phyloP scores from a whole-genome alignment of 2,797 vertebrate species.

The Helicolenus hilgendorfi region DNA sequence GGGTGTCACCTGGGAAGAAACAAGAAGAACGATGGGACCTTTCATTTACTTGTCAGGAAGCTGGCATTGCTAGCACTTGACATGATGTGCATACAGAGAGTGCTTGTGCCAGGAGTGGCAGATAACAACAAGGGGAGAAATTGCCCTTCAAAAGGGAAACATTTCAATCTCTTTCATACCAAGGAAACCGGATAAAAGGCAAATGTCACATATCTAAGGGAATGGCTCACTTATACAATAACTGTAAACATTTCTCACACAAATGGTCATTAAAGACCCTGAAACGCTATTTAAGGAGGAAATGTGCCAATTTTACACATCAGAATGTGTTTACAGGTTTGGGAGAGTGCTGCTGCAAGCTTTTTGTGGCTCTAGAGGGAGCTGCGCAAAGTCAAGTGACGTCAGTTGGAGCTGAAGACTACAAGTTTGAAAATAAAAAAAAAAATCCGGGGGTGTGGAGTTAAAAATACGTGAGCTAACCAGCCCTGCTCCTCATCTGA shows the following conservation, averaged over 20 bases:
- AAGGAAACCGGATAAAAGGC: slow-evolving; percentile 10
- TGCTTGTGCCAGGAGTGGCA: slow-evolving; percentile 62
- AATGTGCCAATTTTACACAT: background rate
- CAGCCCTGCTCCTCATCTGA: background rate
- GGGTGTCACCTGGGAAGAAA: slow-evolving; percentile 89
- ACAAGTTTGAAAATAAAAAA: background rate
- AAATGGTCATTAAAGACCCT: background rate
- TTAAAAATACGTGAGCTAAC: background rate
- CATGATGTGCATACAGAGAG: slow-evolving; percentile 77
- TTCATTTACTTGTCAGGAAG: slow-evolving; percentile 88
- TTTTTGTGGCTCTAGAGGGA: background rate
- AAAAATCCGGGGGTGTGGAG: background rate
- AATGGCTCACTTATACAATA: background rate
- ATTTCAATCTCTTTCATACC: slow-evolving; percentile 28
- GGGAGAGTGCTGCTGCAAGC: background rate
- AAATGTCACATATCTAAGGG: background rate
- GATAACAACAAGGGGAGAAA: slow-evolving; percentile 71
- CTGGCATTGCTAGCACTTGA: slow-evolving; percentile 80
- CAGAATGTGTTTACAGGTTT: slow-evolving; percentile 19
- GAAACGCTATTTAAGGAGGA: background rate
- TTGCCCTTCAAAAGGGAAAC: slow-evolving; percentile 62
- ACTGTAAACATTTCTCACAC: background rate
- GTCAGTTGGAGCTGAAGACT: background rate
- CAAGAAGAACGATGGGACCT: slow-evolving; percentile 85
- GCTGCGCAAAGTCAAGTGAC: background rate